A percentile compares a stretch with the other conserved stretches of the same genome.
Conservation (phyloP, 2,797 vertebrate species). For the Onychomys leucogaster region DNA sequence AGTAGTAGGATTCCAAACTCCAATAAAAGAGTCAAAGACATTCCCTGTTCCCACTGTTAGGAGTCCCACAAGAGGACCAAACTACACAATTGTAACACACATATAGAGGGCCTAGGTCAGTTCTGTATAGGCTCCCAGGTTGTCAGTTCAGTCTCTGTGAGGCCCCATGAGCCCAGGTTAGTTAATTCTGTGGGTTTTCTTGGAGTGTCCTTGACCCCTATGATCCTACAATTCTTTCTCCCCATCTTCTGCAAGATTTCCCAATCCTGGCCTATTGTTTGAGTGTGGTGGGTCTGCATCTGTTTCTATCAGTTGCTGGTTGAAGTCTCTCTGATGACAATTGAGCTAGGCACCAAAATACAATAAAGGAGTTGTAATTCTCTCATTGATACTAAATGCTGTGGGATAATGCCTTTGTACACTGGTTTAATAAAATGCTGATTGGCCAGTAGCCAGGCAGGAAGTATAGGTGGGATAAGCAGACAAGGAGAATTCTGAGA, state of each 20-base stretch:
- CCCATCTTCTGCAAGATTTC: neutral
- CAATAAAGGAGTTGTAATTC: neutral
- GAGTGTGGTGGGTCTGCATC: neutral
- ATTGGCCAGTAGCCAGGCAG: too few relatives aligned
- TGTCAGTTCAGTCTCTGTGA: neutral
- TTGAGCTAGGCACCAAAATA: neutral
- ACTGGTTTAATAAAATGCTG: too few relatives aligned
- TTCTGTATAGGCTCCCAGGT: neutral
- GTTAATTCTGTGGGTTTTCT: neutral
- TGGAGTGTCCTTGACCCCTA: neutral
- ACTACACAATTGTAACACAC: neutral
- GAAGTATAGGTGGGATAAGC: too few relatives aligned
- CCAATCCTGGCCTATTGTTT: neutral
- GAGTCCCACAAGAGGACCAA: neutral
- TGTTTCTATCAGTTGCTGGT: neutral
- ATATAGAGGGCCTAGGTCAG: neutral
- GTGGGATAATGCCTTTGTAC: too few relatives aligned
- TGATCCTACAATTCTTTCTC: neutral
- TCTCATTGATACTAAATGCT: neutral
- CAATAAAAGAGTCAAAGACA: neutral
- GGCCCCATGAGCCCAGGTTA: neutral
- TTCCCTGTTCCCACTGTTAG: neutral
- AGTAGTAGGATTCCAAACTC: neutral
- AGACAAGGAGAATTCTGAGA: too few relatives aligned
- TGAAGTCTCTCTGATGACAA: neutral